phyloP scores from a whole-genome alignment of 2,797 vertebrate species.

The Hydrocynus forskahlii region DNA sequence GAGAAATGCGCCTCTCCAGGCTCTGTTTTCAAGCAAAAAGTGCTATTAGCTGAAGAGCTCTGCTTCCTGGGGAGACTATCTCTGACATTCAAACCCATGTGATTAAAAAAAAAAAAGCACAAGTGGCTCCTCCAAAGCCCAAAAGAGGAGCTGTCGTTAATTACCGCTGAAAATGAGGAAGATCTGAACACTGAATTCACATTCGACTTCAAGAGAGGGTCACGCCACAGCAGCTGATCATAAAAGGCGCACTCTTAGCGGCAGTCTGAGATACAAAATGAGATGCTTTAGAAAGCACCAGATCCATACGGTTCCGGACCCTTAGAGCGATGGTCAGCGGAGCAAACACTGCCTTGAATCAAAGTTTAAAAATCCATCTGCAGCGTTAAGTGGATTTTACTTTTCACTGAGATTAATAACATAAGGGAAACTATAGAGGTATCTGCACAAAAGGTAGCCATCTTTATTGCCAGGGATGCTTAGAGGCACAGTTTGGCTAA shows the following conservation, averaged over 20 bases:
- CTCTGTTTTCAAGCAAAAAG: slow-evolving; percentile 19
- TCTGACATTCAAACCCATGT: slow-evolving; percentile 27
- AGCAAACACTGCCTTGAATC: background rate
- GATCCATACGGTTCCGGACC: background rate
- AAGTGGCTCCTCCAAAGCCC: slow-evolving; percentile 20
- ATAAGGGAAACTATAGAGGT: background rate
- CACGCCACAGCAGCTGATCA: background rate
- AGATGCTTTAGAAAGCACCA: background rate
- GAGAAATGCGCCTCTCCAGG: background rate
- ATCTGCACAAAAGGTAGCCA: background rate
- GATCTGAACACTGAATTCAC: slow-evolving; percentile 3
- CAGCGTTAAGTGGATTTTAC: slow-evolving; percentile 18
- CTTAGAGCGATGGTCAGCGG: background rate
- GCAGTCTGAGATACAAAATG: too few species aligned
- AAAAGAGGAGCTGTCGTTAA: slow-evolving; percentile 21
- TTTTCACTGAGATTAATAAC: background rate
- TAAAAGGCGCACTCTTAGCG: background rate
- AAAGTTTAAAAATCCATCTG: slow-evolving; percentile 23
- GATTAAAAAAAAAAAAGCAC: slow-evolving; percentile 26
- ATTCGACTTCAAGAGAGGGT: slow-evolving; percentile 1
- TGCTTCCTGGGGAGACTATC: slow-evolving; percentile 21
- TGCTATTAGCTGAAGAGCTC: slow-evolving; percentile 33
- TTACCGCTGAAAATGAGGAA: slow-evolving; percentile 20
- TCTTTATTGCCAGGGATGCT: too few species aligned
- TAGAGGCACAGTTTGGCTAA: too few species aligned